Base-by-base conservation (phyloP, 2,888 invertebrate genomes). In the Caenorhabditis sp. region DNA sequence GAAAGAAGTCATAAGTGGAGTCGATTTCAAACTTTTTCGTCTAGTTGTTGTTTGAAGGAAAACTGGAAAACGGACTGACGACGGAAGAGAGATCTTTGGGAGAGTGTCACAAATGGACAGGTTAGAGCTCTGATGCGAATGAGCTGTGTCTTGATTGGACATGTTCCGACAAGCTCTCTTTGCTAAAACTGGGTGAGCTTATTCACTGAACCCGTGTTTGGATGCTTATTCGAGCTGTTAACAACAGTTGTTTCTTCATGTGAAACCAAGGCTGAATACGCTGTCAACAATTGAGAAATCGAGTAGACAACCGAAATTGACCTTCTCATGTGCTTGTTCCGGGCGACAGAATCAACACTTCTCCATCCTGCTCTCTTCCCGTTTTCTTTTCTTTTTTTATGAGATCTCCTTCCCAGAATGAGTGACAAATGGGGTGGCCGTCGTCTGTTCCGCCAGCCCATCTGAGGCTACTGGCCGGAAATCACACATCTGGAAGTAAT, bases 401-500 rank as follows among this genome's bases (percentile, higher is more conserved):
- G 22, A 60, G 60, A 68, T 56, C 53, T 13, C 26, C 58, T 13
- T 37, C 47, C 35, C 32, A n/a, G 56, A 72, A 72, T 37, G 58
- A 72, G 50, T 72, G 72, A 72, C 72, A 72, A 65, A 72, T 72
- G 28, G 64, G 72, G 40, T 50, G 37, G 22, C 40, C 55, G 32
- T 47, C 47, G 24, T 56, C 55, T 60, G 51, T 6, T 37, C 50
- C 13, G 13, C 40, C 11, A 44, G 55, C 55, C 18, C 40, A 24
- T 24, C 28, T 47, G 37, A 22, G 26, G 24, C 32, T 9, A 32
- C 32, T 32, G 40, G 26, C 56, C 72, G 35, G 53, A 76, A 76
- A 76, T 76, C 74, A 67, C 74, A 61, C 74, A 67, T 76, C 67
- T 76, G 74, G 74, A 76, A 67, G 67, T 76, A 76, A 76, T 76